Conservation (phyloP, 2,888 invertebrate species). For the Diplolepis rosae region DNA sequence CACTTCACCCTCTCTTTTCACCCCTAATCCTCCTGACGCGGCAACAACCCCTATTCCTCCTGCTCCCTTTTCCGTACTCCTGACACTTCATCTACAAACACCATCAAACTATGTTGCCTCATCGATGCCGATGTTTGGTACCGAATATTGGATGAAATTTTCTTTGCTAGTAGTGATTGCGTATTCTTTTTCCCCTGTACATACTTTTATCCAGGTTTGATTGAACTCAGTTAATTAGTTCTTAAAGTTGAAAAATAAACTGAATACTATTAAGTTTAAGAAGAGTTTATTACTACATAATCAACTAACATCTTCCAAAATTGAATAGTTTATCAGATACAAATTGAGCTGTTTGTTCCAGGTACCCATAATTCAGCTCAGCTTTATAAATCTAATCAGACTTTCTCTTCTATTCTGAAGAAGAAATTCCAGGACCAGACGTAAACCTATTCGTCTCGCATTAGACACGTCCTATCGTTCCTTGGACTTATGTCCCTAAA, state of each 20-base stretch:
- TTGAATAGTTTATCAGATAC: neutral
- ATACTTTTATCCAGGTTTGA: constrained; percentile 59
- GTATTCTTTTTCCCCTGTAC: constrained; percentile 22
- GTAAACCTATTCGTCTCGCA: neutral
- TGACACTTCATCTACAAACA: constrained; percentile 41
- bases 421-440: neutral
- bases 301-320: neutral
- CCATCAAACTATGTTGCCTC: neutral
- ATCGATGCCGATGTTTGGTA: constrained; percentile 18
- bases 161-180: constrained; percentile 54
- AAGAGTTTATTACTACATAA: neutral
- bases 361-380: neutral
- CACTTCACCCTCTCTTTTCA: constrained; percentile 45
- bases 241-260: constrained; percentile 29
- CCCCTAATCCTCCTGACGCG: constrained; percentile 60
- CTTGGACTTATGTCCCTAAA: constrained; percentile 21
- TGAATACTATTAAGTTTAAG: neutral
- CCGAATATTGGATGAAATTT: constrained; percentile 51
- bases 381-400: neutral
- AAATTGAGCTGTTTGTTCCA: neutral
- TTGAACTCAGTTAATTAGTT: constrained; percentile 68
- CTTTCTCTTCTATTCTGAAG: neutral
- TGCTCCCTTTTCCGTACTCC: constrained; percentile 24
- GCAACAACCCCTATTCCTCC: constrained; percentile 50
- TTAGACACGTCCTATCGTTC: neutral